Conservation (phyloP, 2,113 vertebrate species). For the Isurus oxyrinchus region DNA sequence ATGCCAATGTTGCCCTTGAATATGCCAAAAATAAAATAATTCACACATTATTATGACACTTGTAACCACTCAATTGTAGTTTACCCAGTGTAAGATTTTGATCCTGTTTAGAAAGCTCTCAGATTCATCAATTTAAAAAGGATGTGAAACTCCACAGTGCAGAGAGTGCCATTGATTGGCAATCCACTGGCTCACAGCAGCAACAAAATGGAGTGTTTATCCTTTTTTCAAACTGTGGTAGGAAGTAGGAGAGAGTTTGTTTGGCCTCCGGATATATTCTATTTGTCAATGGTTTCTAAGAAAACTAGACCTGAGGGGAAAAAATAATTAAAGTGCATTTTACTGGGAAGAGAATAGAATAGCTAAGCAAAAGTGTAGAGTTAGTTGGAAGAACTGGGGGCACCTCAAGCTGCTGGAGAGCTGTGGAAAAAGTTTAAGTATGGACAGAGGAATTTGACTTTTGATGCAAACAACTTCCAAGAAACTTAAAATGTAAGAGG, state of each 20-base stretch:
- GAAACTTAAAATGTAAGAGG: neutral
- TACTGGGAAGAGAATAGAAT: neutral
- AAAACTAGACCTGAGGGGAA: neutral
- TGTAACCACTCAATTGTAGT: neutral
- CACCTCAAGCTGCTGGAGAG: neutral
- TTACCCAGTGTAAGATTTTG: neutral
- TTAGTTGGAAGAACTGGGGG: neutral
- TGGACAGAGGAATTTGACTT: neutral
- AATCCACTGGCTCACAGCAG: neutral
- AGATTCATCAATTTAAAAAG: neutral
- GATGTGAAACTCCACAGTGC: neutral
- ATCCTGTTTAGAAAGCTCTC: neutral
- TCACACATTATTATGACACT: neutral
- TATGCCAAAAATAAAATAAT: neutral
- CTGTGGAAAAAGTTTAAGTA: neutral
- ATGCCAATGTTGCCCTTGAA: neutral
- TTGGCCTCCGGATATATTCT: neutral
- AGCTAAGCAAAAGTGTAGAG: neutral
- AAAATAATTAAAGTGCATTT: neutral
- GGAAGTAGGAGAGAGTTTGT: neutral
- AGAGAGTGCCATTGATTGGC: neutral
- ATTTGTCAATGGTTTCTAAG: neutral
- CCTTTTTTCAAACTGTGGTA: neutral
- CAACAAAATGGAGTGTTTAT: neutral
- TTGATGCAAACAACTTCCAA: neutral